phyloP scores from a whole-genome alignment of 2,113 vertebrate genomes.

The Sphaerodactylus townsendi region DNA sequence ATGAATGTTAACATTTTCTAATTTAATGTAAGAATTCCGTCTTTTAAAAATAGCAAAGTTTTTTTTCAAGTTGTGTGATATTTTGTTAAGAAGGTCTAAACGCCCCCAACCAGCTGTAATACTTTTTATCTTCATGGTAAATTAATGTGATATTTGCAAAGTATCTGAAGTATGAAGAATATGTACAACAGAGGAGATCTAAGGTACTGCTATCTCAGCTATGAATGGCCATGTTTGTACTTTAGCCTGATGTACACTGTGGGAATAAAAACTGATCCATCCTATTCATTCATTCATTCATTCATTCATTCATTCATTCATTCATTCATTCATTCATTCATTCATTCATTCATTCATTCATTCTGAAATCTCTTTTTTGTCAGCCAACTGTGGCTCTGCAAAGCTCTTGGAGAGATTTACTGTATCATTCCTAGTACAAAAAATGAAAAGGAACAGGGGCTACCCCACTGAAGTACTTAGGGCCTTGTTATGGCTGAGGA shows the following conservation, averaged over 20 bases:
- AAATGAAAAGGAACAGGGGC: neutral
- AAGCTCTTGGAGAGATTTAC: too few species aligned
- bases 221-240: neutral
- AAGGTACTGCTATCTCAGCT: neutral
- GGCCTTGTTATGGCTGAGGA: too few species aligned
- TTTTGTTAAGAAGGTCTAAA: neutral
- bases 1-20: conserved; percentile 30
- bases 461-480: too few species aligned
- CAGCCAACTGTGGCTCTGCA: neutral
- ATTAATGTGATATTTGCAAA: conserved; percentile 13
- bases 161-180: neutral
- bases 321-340: too few species aligned
- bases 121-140: neutral
- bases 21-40: conserved; percentile 10
- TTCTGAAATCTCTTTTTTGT: neutral
- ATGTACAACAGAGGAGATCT: neutral
- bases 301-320: too few species aligned
- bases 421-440: neutral
- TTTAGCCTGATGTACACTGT: neutral
- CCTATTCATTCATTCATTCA: neutral
- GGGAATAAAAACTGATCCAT: neutral
- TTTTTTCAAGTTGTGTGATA: neutral
- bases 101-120: conserved; percentile 9
- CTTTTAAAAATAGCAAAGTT: neutral
- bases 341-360: too few species aligned